phyloP scores from a whole-genome alignment of 2,113 vertebrate species.

The Stercorarius parasiticus region DNA sequence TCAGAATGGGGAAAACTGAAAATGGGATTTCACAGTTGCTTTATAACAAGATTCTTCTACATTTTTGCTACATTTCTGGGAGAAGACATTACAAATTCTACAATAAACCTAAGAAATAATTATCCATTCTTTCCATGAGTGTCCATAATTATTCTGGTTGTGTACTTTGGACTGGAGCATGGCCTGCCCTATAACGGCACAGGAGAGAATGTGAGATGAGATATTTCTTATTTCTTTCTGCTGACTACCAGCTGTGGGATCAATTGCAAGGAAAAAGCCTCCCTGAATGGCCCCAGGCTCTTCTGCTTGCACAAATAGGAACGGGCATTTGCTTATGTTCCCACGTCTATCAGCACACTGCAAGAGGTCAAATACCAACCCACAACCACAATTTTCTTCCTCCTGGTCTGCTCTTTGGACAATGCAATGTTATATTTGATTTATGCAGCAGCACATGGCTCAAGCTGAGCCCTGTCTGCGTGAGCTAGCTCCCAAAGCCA shows the following conservation, averaged over 20 bases:
- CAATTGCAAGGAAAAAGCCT: background rate
- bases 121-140: background rate
- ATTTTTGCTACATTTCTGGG: background rate
- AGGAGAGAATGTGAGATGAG: background rate
- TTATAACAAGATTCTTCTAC: background rate
- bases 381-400: background rate
- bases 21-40: background rate
- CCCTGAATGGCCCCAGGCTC: background rate
- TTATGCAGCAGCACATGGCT: background rate
- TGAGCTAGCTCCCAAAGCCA: background rate
- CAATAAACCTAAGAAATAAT: background rate
- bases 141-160: background rate
- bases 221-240: background rate
- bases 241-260: background rate
- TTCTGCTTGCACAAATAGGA: background rate
- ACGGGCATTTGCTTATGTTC: background rate
- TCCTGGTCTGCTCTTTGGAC: background rate
- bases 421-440: background rate
- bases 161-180: background rate
- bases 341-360: background rate
- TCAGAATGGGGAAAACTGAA: background rate
- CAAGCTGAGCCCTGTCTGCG: rapidly evolving
- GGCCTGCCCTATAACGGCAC: background rate
- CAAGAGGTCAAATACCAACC: background rate
- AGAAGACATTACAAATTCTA: background rate